phyloP scores from a whole-genome alignment of 2,888 invertebrate species.

The Tetramorium bicarinatum region DNA sequence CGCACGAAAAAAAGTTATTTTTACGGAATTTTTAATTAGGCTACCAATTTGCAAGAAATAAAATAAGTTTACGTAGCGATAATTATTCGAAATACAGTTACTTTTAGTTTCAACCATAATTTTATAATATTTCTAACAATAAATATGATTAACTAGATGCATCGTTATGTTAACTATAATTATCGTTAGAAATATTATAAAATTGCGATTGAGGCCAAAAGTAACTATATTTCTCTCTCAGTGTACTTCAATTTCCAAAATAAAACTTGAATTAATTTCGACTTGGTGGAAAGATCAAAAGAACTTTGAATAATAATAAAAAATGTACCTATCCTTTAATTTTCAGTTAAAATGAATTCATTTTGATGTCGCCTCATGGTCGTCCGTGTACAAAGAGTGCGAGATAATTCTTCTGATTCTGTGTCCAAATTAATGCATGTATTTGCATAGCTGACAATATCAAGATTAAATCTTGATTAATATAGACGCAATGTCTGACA shows the following conservation, averaged over 20 bases:
- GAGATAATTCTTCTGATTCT: background rate
- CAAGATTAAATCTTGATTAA: constrained; percentile 40
- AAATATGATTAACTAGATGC: no score
- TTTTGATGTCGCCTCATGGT: background rate
- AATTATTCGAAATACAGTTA: background rate
- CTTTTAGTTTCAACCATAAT: no score
- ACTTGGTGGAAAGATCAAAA: background rate
- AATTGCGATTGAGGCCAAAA: no score
- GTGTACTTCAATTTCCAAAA: background rate
- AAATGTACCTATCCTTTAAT: background rate
- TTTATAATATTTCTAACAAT: no score
- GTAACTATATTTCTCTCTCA: background rate
- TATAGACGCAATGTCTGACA: constrained; percentile 9
- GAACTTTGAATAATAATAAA: background rate
- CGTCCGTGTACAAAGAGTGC: background rate
- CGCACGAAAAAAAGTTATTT: background rate
- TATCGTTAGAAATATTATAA: no score
- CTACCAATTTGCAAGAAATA: background rate
- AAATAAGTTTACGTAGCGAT: background rate
- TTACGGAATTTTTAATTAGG: background rate
- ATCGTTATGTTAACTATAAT: no score
- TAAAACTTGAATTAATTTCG: background rate
- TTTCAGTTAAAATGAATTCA: background rate
- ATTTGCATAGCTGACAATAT: constrained; percentile 3
- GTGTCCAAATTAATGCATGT: background rate